These are phyloP conservation scores for Ailuropoda melanoleuca DNA, from an alignment of 2,113 vertebrate species.

Conservation along the genomic window DNA sequence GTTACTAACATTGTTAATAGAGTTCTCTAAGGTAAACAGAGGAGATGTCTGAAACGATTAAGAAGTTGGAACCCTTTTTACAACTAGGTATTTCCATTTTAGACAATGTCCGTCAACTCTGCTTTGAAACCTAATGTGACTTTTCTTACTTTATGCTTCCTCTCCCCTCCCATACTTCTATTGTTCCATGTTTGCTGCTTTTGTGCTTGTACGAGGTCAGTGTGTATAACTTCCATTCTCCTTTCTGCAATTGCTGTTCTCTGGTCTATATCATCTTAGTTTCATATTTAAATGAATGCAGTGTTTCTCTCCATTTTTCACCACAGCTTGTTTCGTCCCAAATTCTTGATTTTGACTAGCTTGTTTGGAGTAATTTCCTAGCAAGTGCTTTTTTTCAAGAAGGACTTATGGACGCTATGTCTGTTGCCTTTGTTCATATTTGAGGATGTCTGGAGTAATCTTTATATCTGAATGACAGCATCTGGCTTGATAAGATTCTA, in stretches of 20 bases:
- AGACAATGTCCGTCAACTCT: not conserved
- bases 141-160: not conserved
- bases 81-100: not conserved
- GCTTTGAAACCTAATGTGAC: not conserved
- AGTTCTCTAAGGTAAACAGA: not conserved
- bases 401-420: not conserved
- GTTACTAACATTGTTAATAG: not conserved
- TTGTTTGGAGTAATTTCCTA: not conserved
- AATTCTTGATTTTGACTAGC: constrained; percentile 21
- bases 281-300: not conserved
- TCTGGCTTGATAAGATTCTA: not conserved
- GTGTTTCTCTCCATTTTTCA: not conserved
- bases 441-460: not conserved
- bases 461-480: not conserved
- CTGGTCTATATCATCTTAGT: not conserved
- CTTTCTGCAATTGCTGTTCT: not conserved
- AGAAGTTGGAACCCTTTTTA: not conserved
- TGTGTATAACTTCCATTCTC: not conserved
- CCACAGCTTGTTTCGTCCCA: not conserved
- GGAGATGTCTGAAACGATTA: not conserved
- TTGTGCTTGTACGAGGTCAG: not conserved
- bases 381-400: not conserved
- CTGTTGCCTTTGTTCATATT: not conserved
- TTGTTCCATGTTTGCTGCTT: not conserved
- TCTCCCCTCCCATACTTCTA: not conserved